Evolutionary conservation across 2,797 vertebrate species (phyloP), one percentile per base, ranked within the genome.

Genomic region (Mionectes olivaceus): DNA sequence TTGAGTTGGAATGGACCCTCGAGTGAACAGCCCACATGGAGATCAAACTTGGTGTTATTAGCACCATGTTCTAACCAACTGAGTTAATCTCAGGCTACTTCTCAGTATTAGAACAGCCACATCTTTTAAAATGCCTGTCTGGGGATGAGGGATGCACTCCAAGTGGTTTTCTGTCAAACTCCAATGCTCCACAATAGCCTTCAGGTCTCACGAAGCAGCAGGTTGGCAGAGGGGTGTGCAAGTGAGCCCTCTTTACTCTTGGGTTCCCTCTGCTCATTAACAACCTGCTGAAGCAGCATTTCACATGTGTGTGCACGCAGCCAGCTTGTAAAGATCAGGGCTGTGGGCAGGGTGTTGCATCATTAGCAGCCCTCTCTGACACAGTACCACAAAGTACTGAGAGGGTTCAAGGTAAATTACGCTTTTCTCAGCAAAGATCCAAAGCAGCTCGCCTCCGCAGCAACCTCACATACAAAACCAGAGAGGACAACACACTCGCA

Each of bases 251-350:
- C 22, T 19, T 43, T 13, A 2, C 25, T 59, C 27, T 41, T n/a
- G 21, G 9, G 15, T 41, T 60, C 23, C 13, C n/a, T 59, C 21
- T 11, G 11, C 18, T 83, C 19, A 3, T 47, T 30, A 74, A 50
- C 79, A 47, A 4, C 8, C 37, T 10, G 7, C 30, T 41, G 63
- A 82, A 59, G 55, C 70, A 82, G 82, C 70, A 28, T 68, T 44
- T 78, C n/a, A 10, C n/a, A 4, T 1, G 2, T 11, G 19, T 7
- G 1, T 9, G 35, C 49, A 25, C 0, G 0, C 19, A 88, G 41
- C 33, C 43, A 52, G 13, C 25, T 55, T 41, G 39, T 8, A 39
- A 50, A 55, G 2, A 2, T 46, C 69, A 57, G 60, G 37, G 76
- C 68, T 46, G 35, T 44, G 69, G 47, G 44, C 50, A 75, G 22